Base-by-base conservation (phyloP, 2,797 vertebrate genomes). In the Chaenodraco wilsoni region DNA sequence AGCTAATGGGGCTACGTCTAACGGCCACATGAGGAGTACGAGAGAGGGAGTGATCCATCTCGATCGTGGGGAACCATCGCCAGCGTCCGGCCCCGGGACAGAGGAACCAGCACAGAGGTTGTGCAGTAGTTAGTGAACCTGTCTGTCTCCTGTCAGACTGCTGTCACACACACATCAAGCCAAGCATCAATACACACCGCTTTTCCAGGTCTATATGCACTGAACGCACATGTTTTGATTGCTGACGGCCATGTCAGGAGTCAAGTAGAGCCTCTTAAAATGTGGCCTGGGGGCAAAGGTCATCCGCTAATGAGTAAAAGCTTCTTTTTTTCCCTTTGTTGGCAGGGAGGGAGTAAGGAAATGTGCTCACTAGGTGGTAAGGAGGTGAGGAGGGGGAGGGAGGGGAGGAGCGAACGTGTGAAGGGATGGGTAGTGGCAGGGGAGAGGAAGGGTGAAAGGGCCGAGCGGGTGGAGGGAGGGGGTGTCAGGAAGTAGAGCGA, bases 231-330 rank as follows among this genome's bases (percentile, higher is more conserved):
- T 91, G 89, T 93, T 94, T 93, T 92, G 88, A 94, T 93, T 91
- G 91, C 92, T 94, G 93, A 94, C 89, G 92, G 90, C 91, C 93
- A 94, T 94, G 93, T 94, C 93, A 94, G 91, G 91, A 94, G 93
- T 94, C 91, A 94, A 95, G 93, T 94, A 93, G 93, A 94, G 92
- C 91, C 93, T 95, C 94, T 94, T 94, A 94, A 94, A 94, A 93
- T 93, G 91, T 93, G 88, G 92, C 88, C 91, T 69, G 40, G 82
- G 92, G 91, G 84, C 93, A 93, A 90, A 86, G 93, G 93, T 94
- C 92, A 89, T 82, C 76, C 74, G 81, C 93, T 94, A 93, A 94
- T 94, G 93, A 94, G 93, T 93, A 92, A 93, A 93, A 92, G 92
- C 91, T 93, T 93, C 21, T 87, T 86, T 84, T 75, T 19, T 19